Base-by-base conservation (phyloP, 2,797 vertebrate species). In the Lepilemur ruficaudatus region DNA sequence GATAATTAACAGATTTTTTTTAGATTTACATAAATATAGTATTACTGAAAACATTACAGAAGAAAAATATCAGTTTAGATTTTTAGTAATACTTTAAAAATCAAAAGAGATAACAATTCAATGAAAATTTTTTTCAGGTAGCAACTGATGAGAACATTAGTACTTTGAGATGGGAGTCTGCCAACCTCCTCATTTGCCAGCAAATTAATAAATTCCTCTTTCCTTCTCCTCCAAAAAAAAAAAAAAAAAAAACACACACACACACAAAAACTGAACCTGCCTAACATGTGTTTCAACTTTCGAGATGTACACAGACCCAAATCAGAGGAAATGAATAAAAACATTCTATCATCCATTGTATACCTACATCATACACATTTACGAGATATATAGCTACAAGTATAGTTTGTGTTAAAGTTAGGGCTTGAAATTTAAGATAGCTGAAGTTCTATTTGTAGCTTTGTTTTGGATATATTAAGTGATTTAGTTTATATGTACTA, bases 111-210 rank as follows among this genome's bases (percentile, higher is more conserved):
- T 28, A 69, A 73, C 22, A 92, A 82, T 80, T 76, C 18, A 80
- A 83, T 48, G 35, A 89, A 97, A 80, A 80, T 35, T 67, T 72
- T 96, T 70, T 86, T 94, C 22, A 89, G 10, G 18, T 84, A 25
- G 63, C 79, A 89, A 63, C 3, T 87, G 20, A 93, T 94, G 88
- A 59, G 4, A 23, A 28, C 57, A 59, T 59, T 25, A 23, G 57
- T 59, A 59, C 57, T 59, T 59, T 59, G 57, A 59, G 57, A 25
- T 28, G 23, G 23, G 23, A 59, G 57, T 59, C 57, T 59, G 57
- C 57, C 57, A 59, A 28, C 57, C 55, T 59, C 57, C 57, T 59
- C 23, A 59, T 59, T 25, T 59, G 57, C 9, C 57, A 25, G 23
- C 57, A 59, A 25, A 28, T 59, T 25, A 59, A 59, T 59, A 59